Percentiles rank a stretch among this genome's conserved stretches.
These are phyloP conservation scores for Eumaeus atala DNA, from an alignment of 1,140 invertebrate species.

Conservation along the genomic window DNA sequence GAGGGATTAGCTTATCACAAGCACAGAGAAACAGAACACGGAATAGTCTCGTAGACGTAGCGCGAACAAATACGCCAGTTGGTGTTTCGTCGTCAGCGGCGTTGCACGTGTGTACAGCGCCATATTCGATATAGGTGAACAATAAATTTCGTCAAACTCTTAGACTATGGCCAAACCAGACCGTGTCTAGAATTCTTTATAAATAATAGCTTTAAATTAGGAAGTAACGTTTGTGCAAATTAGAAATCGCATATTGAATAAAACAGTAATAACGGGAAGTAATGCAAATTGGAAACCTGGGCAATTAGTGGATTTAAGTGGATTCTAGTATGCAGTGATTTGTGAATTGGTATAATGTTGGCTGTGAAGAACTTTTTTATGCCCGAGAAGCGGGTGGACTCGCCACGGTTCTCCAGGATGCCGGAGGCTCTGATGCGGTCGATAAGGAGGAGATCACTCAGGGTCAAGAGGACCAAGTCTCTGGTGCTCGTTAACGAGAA, in stretches of 20 bases:
- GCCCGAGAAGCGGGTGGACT: conserved; percentile 77
- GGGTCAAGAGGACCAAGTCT: conserved; percentile 81
- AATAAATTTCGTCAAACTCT: not conserved
- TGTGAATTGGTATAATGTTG: conserved; percentile 59
- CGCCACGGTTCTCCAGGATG: conserved; percentile 75
- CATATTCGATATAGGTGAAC: conserved; percentile 16
- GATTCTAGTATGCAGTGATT: conserved; percentile 8
- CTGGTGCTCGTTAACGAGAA: conserved; percentile 80
- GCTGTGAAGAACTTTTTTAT: conserved; percentile 81
- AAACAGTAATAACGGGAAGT: not conserved
- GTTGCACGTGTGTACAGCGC: conserved; percentile 28
- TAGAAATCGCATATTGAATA: not conserved
- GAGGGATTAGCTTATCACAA: conserved; percentile 33
- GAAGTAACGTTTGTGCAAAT: not conserved
- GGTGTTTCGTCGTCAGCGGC: conserved; percentile 21
- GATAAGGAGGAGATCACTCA: conserved; percentile 78
- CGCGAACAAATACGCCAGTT: conserved; percentile 29
- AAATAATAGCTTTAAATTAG: not conserved
- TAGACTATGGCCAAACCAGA: not conserved
- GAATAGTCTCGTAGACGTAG: not conserved
- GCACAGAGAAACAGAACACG: not conserved
- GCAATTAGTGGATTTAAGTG: not conserved
- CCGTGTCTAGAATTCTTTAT: not conserved
- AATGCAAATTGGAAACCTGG: not conserved
- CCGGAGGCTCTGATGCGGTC: conserved; percentile 80